Percentiles rank a stretch among this genome's conserved stretches.
phyloP scores from a whole-genome alignment of 1,140 invertebrate species.

The Brachionus koreanus region DNA sequence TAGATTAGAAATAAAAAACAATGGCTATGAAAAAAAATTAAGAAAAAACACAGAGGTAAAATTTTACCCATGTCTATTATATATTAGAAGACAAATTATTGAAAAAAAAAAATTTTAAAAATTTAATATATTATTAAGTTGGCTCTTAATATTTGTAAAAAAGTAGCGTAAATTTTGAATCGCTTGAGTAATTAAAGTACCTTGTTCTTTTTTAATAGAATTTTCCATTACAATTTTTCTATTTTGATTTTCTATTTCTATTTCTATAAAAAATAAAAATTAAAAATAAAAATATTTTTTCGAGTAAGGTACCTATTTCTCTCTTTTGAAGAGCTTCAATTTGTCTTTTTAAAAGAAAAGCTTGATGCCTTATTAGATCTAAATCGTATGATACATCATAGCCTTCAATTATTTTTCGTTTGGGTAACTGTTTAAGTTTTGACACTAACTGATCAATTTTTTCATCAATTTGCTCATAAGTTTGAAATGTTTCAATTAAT shows the following conservation, averaged over 20 bases:
- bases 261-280: not conserved
- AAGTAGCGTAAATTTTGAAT: not conserved
- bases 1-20: too few relatives aligned
- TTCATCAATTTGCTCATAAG: not conserved
- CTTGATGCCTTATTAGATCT: not conserved
- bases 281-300: not conserved
- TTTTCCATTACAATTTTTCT: not conserved
- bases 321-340: not conserved
- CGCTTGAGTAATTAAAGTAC: not conserved
- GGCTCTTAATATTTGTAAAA: not conserved
- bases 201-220: not conserved
- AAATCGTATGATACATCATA: constrained; percentile 11
- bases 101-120: too few relatives aligned
- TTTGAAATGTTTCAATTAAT: not conserved
- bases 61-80: too few relatives aligned
- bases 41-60: too few relatives aligned
- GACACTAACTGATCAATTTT: not conserved
- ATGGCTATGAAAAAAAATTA: too few relatives aligned
- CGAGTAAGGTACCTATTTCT: not conserved
- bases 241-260: not conserved
- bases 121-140: not conserved
- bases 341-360: not conserved
- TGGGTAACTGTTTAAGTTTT: not conserved
- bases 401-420: not conserved
- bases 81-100: too few relatives aligned